phyloP scores from a whole-genome alignment of 2,797 vertebrate genomes.

The Varecia variegata region DNA sequence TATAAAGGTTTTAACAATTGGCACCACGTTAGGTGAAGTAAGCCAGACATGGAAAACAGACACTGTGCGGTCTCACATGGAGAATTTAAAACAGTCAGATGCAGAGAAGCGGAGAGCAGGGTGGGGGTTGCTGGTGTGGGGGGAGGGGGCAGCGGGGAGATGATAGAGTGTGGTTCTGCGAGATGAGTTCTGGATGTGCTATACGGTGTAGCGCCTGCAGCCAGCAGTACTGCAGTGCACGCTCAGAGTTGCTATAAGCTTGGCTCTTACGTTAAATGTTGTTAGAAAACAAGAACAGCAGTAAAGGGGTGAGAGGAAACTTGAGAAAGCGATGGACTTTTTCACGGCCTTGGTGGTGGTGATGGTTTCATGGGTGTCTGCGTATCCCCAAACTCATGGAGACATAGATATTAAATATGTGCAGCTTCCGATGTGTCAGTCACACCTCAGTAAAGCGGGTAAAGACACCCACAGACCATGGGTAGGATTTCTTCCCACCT shows the following conservation, averaged over 20 bases:
- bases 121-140: background rate
- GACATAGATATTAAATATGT: background rate
- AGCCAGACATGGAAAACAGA: background rate
- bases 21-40: background rate
- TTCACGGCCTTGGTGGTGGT: background rate
- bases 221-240: no score
- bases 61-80: rapidly evolving
- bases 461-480: background rate
- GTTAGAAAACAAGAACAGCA: background rate
- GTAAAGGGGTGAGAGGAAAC: background rate
- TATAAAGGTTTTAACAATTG: background rate
- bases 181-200: background rate
- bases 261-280: rapidly evolving
- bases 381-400: background rate
- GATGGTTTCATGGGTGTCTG: background rate
- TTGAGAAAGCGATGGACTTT: background rate
- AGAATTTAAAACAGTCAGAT: background rate
- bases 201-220: rapidly evolving
- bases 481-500: background rate
- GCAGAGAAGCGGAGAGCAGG: no score
- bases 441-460: no score
- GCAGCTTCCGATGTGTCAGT: background rate
- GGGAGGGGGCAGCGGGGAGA: background rate
- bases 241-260: no score
- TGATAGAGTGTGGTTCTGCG: background rate